Evolutionary conservation across 2,113 vertebrate genomes (phyloP).

Genomic region (Muscicapa adusta): DNA sequence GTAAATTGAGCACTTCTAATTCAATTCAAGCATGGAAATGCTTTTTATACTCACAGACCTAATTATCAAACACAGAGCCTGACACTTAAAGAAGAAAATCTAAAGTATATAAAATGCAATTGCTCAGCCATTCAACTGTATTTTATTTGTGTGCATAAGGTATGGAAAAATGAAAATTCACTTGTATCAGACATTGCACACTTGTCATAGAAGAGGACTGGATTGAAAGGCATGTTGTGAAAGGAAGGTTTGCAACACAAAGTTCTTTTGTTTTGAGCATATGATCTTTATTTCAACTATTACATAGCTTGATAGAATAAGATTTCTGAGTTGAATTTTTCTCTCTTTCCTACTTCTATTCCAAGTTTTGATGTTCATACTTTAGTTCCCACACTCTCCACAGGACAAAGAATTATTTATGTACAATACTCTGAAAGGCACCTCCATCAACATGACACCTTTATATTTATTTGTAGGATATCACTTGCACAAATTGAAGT

Average conservation of each 20-base stretch:
- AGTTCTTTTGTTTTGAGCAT: background rate
- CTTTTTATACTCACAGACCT: background rate
- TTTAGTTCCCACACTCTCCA: background rate
- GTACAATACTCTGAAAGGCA: constrained; percentile 17
- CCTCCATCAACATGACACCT: background rate
- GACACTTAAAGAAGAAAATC: background rate
- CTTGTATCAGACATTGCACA: background rate
- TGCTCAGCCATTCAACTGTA: background rate
- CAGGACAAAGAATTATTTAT: background rate
- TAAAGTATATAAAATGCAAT: background rate
- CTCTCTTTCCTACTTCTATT: background rate
- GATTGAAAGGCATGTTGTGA: background rate
- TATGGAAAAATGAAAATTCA: background rate
- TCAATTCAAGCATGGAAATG: background rate
- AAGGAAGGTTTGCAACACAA: background rate
- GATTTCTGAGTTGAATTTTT: background rate
- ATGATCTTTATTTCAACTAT: background rate
- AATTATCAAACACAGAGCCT: background rate
- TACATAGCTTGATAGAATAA: background rate
- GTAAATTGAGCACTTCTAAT: background rate
- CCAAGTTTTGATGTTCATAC: background rate
- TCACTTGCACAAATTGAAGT: background rate
- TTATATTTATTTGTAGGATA: background rate
- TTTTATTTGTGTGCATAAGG: background rate
- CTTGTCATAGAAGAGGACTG: background rate